Evolutionary conservation across 2,797 vertebrate species (phyloP).

Genomic region (Xenops minutus): DNA sequence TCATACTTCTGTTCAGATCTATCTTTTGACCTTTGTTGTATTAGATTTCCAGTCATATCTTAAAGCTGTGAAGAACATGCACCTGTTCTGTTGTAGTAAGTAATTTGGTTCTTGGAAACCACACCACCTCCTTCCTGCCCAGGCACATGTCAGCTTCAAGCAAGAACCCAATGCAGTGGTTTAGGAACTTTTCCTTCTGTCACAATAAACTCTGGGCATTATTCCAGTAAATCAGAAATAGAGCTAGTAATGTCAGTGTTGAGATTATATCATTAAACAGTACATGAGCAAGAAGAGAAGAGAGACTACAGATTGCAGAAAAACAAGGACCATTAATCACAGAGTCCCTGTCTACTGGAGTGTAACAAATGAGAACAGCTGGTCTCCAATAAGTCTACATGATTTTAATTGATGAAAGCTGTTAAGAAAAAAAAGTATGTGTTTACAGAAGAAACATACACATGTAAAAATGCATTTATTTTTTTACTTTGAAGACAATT

Average conservation of each 20-base stretch:
- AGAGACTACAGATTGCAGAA: conserved; percentile 48
- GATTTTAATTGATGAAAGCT: conserved; percentile 56
- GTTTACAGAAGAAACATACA: not conserved
- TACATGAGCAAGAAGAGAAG: conserved; percentile 48
- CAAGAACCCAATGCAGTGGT: not conserved
- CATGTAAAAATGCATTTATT: not conserved
- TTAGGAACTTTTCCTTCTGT: conserved; percentile 47
- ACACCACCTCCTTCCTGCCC: not conserved
- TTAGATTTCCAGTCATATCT: not conserved
- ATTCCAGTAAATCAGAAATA: conserved; percentile 64
- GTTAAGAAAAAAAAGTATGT: not conserved
- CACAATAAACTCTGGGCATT: conserved; percentile 47
- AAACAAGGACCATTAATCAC: conserved; percentile 54
- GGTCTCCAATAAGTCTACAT: conserved; percentile 51
- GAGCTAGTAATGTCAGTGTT: conserved; percentile 50
- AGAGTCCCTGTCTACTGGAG: conserved; percentile 45
- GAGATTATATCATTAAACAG: conserved; percentile 66
- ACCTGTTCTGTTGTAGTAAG: not conserved
- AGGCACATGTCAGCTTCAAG: not conserved
- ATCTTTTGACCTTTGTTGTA: not conserved
- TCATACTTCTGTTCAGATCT: not conserved
- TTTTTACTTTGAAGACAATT: not conserved
- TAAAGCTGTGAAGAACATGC: not conserved
- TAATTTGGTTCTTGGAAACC: not conserved
- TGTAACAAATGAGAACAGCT: conserved; percentile 54